Evolutionary conservation across 2,113 vertebrate species (phyloP).

Genomic region (Anoura caudifer): DNA sequence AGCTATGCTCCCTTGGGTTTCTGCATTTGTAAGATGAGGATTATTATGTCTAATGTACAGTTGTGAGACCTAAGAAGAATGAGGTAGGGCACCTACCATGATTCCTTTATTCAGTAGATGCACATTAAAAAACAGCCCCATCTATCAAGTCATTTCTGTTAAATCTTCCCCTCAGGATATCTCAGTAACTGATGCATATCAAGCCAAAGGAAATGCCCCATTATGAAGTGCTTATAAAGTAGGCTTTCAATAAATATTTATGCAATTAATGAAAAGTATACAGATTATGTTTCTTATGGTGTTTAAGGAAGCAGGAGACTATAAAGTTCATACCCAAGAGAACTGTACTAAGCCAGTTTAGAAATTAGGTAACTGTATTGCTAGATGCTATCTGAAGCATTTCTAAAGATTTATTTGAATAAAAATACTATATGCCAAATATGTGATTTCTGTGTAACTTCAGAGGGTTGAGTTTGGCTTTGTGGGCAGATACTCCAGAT

Average conservation of each 20-base stretch:
- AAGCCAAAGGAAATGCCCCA: not conserved
- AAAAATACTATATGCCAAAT: not conserved
- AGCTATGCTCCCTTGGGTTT: not conserved
- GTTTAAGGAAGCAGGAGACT: not conserved
- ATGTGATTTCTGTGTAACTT: not conserved
- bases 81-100: not conserved
- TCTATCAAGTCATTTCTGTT: not conserved
- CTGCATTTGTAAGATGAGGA: not conserved
- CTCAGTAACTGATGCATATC: not conserved
- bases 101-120: not conserved
- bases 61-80: not conserved
- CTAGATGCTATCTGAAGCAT: not conserved
- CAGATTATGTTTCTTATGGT: not conserved
- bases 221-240: not conserved
- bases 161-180: not conserved
- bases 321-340: not conserved
- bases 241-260: conserved; percentile 9
- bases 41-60: not conserved
- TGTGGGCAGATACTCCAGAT: not conserved
- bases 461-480: not conserved
- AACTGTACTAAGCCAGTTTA: not conserved
- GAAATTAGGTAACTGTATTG: not conserved
- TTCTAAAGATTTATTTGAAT: not conserved
- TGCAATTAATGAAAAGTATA: not conserved
- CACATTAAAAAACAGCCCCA: not conserved